These are phyloP conservation scores for Chrysemys picta DNA, from an alignment of 2,113 vertebrate species.

Conservation along the genomic window DNA sequence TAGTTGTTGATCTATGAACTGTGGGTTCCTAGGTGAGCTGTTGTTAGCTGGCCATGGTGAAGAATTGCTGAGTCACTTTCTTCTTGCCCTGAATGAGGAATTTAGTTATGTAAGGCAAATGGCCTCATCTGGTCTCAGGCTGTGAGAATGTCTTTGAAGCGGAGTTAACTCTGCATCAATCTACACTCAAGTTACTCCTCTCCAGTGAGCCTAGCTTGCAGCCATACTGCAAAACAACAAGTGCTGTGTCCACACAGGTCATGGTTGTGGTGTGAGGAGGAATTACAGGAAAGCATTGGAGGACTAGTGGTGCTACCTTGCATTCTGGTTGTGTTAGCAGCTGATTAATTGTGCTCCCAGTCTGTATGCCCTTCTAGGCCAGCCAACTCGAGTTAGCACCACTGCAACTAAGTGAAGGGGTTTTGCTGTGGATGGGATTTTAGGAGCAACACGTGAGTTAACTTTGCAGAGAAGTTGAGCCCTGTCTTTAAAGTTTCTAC, in stretches of 20 bases:
- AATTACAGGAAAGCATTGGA: background rate
- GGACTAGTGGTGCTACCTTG: background rate
- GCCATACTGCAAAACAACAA: too few relatives aligned
- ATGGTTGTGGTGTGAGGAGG: background rate
- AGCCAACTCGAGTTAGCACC: too few relatives aligned
- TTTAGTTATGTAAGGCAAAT: background rate
- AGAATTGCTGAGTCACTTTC: background rate
- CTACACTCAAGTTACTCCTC: too few relatives aligned
- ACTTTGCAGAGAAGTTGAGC: too few relatives aligned
- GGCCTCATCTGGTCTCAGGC: background rate
- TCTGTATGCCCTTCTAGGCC: too few relatives aligned
- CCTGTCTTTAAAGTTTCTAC: too few relatives aligned
- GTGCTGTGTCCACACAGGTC: background rate
- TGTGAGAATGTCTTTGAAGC: background rate
- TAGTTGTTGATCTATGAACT: rapidly evolving
- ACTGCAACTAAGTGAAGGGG: too few relatives aligned
- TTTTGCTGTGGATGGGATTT: too few relatives aligned
- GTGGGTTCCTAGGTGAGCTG: background rate
- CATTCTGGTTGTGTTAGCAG: background rate
- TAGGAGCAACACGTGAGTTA: too few relatives aligned
- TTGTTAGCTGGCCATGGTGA: background rate
- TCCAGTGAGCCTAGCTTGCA: background rate
- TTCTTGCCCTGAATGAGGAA: background rate
- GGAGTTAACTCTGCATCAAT: background rate
- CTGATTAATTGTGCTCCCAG: background rate